Evolutionary conservation across 2,797 vertebrate species (phyloP), one percentile per base, ranked within the genome.

Genomic region (Adrianichthys oophorus): DNA sequence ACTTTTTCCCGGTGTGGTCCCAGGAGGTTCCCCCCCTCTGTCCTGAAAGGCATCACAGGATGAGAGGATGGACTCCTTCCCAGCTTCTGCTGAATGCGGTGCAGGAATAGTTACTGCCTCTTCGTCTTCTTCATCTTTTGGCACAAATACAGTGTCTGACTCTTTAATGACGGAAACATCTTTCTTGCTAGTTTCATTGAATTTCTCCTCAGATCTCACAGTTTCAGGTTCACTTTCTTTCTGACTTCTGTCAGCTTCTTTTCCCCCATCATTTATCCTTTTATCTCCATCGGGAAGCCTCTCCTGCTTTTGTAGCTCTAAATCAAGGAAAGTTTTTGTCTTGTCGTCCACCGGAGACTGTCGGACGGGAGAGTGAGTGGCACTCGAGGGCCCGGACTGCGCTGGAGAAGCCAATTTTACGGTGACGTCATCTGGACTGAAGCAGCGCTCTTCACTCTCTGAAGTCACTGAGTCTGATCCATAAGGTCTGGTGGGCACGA

Each of bases 361-460:
- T 76, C 93, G 94, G 58, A 95, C 93, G 42, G 96, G 96, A 4
- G 96, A 97, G 57, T 96, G 95, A 52, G 94, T 90, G 41, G 95
- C 90, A 75, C 96, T 99, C 0, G 94, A 93, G 55, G 95, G 96
- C 61, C 93, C 95, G 5, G 96, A 98, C 1, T 93, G 93, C 44
- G 94, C 93, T 21, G 96, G 96, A 32, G 96, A 98, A 21, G 95
- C 94, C 95, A 98, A 95, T 89, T 97, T 98, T 58, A 99, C 94
- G 7, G 97, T 99, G 84, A 96, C 94, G 5, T 99, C 97, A 16
- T 98, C 97, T 0, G 97, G 96, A 78, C 97, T 99, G 74, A 92
- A 89, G 86, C 97, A 98, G 48, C 96, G 92, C 14, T 98, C 97
- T 52, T 98, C 96, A 1, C 84, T 88, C 60, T 99, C 96, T 52